A percentile compares a stretch with the other conserved stretches of the same genome.
Conservation (phyloP, 2,113 vertebrate species). For the Hystrix cristata region DNA sequence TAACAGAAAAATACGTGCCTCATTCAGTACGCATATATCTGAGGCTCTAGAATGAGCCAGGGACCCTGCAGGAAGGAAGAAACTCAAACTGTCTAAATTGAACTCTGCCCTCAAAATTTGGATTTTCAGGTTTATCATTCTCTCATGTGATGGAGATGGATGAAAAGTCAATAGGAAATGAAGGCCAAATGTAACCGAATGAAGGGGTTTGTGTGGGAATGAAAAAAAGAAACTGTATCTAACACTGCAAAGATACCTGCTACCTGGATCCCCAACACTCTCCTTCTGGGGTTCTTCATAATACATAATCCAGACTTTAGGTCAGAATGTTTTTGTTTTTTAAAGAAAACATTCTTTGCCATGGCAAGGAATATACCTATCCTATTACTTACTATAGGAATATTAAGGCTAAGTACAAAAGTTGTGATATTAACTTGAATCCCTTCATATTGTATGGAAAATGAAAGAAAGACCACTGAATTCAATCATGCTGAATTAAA, state of each 20-base stretch:
- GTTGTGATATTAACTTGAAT: constrained; percentile 12
- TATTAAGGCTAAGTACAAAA: constrained; percentile 19
- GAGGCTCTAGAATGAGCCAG: not conserved
- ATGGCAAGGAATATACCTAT: not conserved
- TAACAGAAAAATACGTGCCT: not conserved
- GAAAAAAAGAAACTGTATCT: not conserved
- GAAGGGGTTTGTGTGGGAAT: not conserved
- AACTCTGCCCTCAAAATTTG: not conserved
- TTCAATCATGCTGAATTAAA: not conserved
- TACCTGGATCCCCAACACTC: not conserved
- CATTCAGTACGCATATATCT: not conserved
- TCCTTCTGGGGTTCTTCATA: not conserved
- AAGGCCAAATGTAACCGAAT: constrained; percentile 24
- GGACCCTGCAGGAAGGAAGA: not conserved
- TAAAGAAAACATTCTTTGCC: constrained; percentile 45
- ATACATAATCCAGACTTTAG: not conserved
- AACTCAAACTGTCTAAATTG: not conserved
- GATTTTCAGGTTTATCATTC: constrained; percentile 39
- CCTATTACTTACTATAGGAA: not conserved
- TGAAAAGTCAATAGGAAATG: not conserved
- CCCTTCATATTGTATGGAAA: constrained; percentile 8
- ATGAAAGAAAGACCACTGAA: not conserved
- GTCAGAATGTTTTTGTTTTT: not conserved
- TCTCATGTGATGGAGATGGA: not conserved
- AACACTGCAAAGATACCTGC: not conserved